Base-by-base conservation (phyloP, 2,888 invertebrate species). In the Eupithecia subfuscata region DNA sequence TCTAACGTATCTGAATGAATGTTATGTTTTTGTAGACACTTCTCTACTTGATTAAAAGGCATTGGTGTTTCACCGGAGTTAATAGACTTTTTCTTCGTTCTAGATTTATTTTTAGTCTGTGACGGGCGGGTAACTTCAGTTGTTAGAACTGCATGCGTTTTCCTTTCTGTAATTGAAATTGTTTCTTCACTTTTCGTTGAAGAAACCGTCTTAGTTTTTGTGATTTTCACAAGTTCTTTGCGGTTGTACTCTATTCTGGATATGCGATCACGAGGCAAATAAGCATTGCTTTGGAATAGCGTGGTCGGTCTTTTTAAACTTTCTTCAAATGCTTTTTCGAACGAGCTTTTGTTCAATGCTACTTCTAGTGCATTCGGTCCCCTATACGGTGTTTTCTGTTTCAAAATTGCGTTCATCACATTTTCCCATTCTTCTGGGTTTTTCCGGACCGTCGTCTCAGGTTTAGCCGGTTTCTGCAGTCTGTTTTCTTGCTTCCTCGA, bases 321-420 rank as follows among this genome's bases (percentile, higher is more conserved):
- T 3, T 87, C 84, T 65, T 83, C 78, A 77, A 82, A 79, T 16
- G 82, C 77, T 75, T 84, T 84, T 73, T 84, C 83, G 77, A 86
- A 86, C 0, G 85, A 81, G 73, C 86, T 87, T 80, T 88, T 92
- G 52, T 89, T 90, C 34, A 92, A 81, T 22, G 87, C 85, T 79
- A 92, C 85, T 69, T 92, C 90, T 6, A 92, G 84, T 1, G 92
- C 92, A 73, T 89, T 91, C 0, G 90, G 91, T 0, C 91, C 92
- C 78, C 92, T 87, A 60, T 85, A 87, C 1, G 92, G 92, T 6
- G 95, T 94, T 79, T 92, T 94, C 64, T 91, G 91, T 73, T 91
- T 88, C 70, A 88, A 82, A 71, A 95, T 79, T 68, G 87, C 91
- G 78, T 91, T 86, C 87, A 94, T 87, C 9, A 95, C 95, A 69